Conservation (phyloP, 2,113 vertebrate species). For the Thryonomys swinderianus region DNA sequence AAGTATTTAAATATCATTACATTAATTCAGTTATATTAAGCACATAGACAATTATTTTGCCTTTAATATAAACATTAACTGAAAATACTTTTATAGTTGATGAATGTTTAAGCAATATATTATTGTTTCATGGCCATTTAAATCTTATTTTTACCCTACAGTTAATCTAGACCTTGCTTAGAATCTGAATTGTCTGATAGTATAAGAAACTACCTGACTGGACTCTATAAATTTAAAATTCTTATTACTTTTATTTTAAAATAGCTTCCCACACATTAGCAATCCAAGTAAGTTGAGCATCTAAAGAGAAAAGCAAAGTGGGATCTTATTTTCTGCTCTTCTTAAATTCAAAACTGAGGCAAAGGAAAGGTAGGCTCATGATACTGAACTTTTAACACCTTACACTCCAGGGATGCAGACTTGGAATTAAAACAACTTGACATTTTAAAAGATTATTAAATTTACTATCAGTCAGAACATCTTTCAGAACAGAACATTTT, state of each 20-base stretch:
- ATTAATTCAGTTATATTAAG: conserved; percentile 35
- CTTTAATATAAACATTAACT: neutral
- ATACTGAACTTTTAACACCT: conserved; percentile 62
- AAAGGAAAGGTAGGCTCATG: neutral
- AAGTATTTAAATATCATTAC: neutral
- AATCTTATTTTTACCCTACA: conserved; percentile 14
- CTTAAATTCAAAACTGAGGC: neutral
- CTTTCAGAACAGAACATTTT: conserved; percentile 78
- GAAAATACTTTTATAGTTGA: neutral
- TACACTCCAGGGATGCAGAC: conserved; percentile 31
- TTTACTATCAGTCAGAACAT: conserved; percentile 73
- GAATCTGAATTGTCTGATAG: neutral
- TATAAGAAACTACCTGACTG: neutral
- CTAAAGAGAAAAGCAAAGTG: neutral
- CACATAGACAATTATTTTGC: neutral
- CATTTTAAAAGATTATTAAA: conserved; percentile 78
- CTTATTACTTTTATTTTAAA: conserved; percentile 47
- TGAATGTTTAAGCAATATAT: neutral
- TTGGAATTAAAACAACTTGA: conserved; percentile 77
- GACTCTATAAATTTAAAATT: neutral
- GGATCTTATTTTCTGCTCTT: neutral
- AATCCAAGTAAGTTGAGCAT: conserved; percentile 36
- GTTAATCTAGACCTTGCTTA: neutral
- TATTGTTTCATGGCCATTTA: neutral
- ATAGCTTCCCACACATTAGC: neutral